These are phyloP conservation scores for Drosophila serrata DNA, from an alignment of 1,140 invertebrate species.

Conservation along the genomic window DNA sequence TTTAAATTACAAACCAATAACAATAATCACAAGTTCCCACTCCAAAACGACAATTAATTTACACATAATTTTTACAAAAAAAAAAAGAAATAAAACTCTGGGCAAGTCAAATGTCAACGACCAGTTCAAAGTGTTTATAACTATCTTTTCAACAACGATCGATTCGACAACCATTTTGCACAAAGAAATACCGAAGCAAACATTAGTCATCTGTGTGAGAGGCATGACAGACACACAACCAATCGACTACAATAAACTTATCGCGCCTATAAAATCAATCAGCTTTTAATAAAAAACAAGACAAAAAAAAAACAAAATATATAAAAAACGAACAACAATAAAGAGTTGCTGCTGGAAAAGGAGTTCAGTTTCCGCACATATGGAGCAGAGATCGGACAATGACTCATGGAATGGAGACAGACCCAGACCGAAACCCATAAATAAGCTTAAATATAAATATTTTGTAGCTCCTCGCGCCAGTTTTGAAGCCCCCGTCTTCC, in stretches of 20 bases:
- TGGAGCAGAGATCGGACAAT: constrained; percentile 45
- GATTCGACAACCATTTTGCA: constrained; percentile 23
- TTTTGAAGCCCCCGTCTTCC: constrained; percentile 34
- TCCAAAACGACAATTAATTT: background rate
- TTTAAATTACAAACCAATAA: background rate
- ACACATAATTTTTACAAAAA: background rate
- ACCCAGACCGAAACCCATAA: constrained; percentile 66
- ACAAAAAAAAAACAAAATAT: constrained; percentile 19
- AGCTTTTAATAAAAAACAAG: constrained; percentile 57
- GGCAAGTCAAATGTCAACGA: constrained; percentile 61
- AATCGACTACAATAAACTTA: constrained; percentile 72
- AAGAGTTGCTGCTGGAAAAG: constrained; percentile 64
- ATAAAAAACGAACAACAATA: constrained; percentile 47
- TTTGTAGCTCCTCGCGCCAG: constrained; percentile 29
- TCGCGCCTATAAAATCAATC: constrained; percentile 82
- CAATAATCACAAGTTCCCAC: background rate
- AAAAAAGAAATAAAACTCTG: constrained; percentile 1
- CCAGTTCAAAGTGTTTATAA: constrained; percentile 69
- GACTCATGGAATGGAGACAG: constrained; percentile 63
- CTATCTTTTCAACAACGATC: constrained; percentile 48
- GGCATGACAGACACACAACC: constrained; percentile 43
- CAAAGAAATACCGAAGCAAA: constrained; percentile 56
- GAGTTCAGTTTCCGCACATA: constrained; percentile 75
- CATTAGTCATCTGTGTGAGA: constrained; percentile 71
- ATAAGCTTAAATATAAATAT: constrained; percentile 72